phyloP scores from a whole-genome alignment of 2,888 invertebrate genomes.

The Lasius platythorax region DNA sequence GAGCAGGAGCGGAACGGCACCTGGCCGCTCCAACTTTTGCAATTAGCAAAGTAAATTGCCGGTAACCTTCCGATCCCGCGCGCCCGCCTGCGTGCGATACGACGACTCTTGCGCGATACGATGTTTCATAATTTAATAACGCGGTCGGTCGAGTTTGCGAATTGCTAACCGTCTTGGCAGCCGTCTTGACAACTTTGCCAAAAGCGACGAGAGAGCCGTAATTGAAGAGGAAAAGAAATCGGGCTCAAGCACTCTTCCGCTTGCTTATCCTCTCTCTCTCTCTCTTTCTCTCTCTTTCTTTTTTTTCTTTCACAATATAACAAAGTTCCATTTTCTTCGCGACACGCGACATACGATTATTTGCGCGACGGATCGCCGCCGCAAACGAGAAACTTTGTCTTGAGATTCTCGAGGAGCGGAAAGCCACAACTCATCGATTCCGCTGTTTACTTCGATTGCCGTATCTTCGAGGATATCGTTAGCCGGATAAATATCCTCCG shows the following conservation, averaged over 20 bases:
- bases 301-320: background rate
- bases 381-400: slow-evolving; percentile 17
- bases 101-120: slow-evolving; percentile 41
- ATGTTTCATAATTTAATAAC: slow-evolving; percentile 70
- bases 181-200: slow-evolving; percentile 20
- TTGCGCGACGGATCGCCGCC: slow-evolving; percentile 17
- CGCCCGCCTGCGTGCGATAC: slow-evolving; percentile 38
- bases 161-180: slow-evolving; percentile 35
- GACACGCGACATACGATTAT: slow-evolving; percentile 25
- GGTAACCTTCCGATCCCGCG: slow-evolving; percentile 60
- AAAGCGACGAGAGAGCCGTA: slow-evolving; percentile 18
- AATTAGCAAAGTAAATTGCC: slow-evolving; percentile 71
- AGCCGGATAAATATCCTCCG: slow-evolving; percentile 37
- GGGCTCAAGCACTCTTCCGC: background rate
- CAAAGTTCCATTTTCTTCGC: slow-evolving; percentile 14
- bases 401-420: slow-evolving; percentile 8
- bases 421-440: slow-evolving; percentile 36
- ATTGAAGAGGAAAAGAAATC: slow-evolving; percentile 27
- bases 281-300: background rate
- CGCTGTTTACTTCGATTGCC: slow-evolving; percentile 46
- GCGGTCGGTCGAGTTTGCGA: slow-evolving; percentile 44
- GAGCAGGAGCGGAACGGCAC: slow-evolving; percentile 18
- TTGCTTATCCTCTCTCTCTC: background rate
- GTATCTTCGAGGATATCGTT: slow-evolving; percentile 33
- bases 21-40: slow-evolving; percentile 63